Conservation (phyloP, 2,888 invertebrate genomes). For the Metacarcinus magister region DNA sequence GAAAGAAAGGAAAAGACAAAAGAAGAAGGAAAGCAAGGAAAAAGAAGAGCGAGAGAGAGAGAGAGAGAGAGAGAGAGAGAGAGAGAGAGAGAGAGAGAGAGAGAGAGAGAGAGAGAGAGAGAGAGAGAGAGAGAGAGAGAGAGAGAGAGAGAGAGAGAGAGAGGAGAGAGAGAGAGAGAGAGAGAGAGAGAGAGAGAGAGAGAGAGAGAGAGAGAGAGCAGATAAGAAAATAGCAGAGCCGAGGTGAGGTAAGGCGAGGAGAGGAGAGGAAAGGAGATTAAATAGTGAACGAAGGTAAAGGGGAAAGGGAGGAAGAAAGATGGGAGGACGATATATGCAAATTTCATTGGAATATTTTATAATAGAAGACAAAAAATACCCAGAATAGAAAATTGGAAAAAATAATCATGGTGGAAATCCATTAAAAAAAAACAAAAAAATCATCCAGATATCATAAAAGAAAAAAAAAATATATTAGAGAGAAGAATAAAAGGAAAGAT, state of each 20-base stretch:
- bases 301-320: not conserved
- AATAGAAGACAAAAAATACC: not conserved
- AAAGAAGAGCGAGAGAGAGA: too few relatives aligned
- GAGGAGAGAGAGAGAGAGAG: not conserved
- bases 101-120: too few relatives aligned
- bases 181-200: not conserved
- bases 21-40: too few relatives aligned
- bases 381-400: not conserved
- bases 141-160: too few relatives aligned
- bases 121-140: too few relatives aligned
- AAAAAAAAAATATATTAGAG: not conserved
- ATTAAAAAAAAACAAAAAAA: not conserved
- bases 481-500: not conserved
- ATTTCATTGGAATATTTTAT: conserved; percentile 5
- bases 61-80: too few relatives aligned
- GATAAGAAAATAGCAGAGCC: not conserved
- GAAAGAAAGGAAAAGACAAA: too few relatives aligned
- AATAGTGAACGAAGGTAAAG: too few relatives aligned
- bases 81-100: too few relatives aligned
- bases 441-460: not conserved
- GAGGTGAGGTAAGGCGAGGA: not conserved
- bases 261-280: too few relatives aligned
- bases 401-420: too few relatives aligned
- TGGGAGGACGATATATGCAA: not conserved
- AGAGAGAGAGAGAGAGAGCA: not conserved